Evolutionary conservation across 2,888 invertebrate species (phyloP).

Genomic region (Cancer borealis): DNA sequence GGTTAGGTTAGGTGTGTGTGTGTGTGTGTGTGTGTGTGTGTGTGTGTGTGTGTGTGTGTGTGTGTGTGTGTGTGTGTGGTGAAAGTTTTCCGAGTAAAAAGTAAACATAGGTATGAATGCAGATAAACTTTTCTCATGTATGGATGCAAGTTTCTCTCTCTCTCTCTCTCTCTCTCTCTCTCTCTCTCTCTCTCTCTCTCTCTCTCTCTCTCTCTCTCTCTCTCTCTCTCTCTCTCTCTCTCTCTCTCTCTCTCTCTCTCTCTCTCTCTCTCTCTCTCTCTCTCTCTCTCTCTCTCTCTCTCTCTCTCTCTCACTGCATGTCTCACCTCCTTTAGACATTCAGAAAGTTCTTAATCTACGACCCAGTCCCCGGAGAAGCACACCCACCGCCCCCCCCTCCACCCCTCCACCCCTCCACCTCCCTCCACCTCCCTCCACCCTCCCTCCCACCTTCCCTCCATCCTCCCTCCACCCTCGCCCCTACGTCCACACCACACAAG

Average conservation of each 20-base stretch:
- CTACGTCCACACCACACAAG: neutral
- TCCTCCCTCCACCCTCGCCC: neutral
- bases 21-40: constrained; percentile 46
- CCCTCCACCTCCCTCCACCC: neutral
- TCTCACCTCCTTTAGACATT: constrained; percentile 23
- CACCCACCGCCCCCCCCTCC: neutral
- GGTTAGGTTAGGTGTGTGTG: neutral
- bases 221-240: constrained; percentile 28
- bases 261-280: constrained; percentile 35
- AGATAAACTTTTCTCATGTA: neutral
- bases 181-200: constrained; percentile 43
- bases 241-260: constrained; percentile 42
- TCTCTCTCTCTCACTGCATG: constrained; percentile 42
- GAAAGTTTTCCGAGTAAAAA: neutral
- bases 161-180: neutral
- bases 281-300: constrained; percentile 38
- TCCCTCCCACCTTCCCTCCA: neutral
- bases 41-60: constrained; percentile 49
- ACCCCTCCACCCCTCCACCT: neutral
- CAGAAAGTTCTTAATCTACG: neutral
- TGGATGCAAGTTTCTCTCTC: constrained; percentile 20
- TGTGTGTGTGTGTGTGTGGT: constrained; percentile 45
- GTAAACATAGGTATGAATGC: neutral
- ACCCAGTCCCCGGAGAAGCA: neutral
- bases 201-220: constrained; percentile 13